Percentiles rank a stretch among this genome's conserved stretches.
phyloP scores from a whole-genome alignment of 2,888 invertebrate species.

The Gisinianus flammeolus region DNA sequence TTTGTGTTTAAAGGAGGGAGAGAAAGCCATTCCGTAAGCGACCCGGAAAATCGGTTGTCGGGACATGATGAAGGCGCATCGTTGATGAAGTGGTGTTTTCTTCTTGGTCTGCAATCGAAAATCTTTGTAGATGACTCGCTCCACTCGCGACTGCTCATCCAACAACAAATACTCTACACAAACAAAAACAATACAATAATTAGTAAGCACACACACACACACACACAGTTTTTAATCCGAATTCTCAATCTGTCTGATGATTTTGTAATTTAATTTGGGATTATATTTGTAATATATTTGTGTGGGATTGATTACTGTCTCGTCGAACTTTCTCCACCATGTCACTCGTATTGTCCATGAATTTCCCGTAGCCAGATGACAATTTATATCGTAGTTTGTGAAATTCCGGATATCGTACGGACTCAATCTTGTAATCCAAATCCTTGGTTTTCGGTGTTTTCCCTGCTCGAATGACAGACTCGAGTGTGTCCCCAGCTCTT shows the following conservation, averaged over 20 bases:
- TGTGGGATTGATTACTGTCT: too few species aligned
- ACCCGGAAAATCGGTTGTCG: constrained; percentile 71
- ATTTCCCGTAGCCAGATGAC: constrained; percentile 48
- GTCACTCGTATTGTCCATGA: constrained; percentile 50
- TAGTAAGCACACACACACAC: too few species aligned
- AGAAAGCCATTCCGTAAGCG: constrained; percentile 76
- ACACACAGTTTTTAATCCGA: too few species aligned
- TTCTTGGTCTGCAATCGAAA: constrained; percentile 61
- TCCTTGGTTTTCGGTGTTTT: constrained; percentile 32
- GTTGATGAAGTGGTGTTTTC: constrained; percentile 67
- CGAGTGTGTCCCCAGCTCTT: constrained; percentile 72
- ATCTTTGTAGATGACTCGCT: constrained; percentile 56
- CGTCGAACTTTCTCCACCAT: constrained; percentile 52
- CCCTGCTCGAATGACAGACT: constrained; percentile 67
- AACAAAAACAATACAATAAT: background rate
- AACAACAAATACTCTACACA: constrained; percentile 52
- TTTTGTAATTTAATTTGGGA: too few species aligned
- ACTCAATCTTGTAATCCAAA: background rate
- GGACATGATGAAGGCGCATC: constrained; percentile 80
- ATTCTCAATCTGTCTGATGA: too few species aligned
- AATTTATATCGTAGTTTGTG: constrained; percentile 51
- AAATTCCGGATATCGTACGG: constrained; percentile 53
- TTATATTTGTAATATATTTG: too few species aligned
- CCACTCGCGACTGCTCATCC: constrained; percentile 57
- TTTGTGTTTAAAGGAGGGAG: constrained; percentile 68